These are phyloP conservation scores for Homarus americanus DNA, from an alignment of 1,140 invertebrate genomes.

Conservation along the genomic window DNA sequence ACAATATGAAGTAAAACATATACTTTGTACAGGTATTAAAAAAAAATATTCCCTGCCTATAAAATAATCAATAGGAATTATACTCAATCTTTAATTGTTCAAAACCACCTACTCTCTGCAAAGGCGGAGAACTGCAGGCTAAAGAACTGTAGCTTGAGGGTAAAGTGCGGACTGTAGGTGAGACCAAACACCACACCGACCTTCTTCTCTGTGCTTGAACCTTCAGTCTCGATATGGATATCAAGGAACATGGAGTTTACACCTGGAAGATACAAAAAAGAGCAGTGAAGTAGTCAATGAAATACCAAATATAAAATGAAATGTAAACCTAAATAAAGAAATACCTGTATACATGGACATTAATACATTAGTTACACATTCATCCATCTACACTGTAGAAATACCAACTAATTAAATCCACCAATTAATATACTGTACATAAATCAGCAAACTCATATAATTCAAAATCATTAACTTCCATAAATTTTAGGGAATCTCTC, in stretches of 20 bases:
- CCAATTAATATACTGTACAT: too few relatives aligned
- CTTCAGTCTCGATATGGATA: conserved; percentile 44
- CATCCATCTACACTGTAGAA: too few relatives aligned
- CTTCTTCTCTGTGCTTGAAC: neutral
- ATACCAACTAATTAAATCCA: too few relatives aligned
- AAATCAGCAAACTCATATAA: too few relatives aligned
- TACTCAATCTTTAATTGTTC: neutral
- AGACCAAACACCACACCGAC: conserved; percentile 47
- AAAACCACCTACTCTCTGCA: conserved; percentile 31
- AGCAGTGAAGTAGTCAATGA: too few relatives aligned
- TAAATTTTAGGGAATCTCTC: too few relatives aligned
- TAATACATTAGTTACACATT: too few relatives aligned
- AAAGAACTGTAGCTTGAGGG: conserved; percentile 22
- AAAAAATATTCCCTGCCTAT: too few relatives aligned
- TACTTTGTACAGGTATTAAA: too few relatives aligned
- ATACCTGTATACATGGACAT: neutral
- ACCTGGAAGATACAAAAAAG: conserved; percentile 13
- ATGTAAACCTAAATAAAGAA: neutral
- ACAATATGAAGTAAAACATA: too few relatives aligned
- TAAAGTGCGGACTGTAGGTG: conserved; percentile 49
- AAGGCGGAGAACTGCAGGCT: conserved; percentile 41
- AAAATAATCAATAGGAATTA: neutral
- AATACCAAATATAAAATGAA: too few relatives aligned
- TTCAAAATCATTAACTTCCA: too few relatives aligned
- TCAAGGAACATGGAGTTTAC: conserved; percentile 51